These are phyloP conservation scores for Synergus itoensis DNA, from an alignment of 2,888 invertebrate species.

Conservation along the genomic window DNA sequence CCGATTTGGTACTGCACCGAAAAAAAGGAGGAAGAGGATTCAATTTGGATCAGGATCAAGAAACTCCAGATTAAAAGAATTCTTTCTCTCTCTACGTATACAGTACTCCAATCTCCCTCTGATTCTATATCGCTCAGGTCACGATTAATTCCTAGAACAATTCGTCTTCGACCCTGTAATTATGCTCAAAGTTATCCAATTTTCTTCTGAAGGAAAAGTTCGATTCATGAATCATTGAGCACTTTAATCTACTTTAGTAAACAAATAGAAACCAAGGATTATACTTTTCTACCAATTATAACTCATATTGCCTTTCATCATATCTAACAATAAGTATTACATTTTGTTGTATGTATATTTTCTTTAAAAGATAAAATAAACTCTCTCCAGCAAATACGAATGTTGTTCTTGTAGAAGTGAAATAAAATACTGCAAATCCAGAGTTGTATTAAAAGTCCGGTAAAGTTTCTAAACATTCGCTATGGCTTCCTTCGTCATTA, in stretches of 20 bases:
- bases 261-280: too few species aligned
- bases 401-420: too few species aligned
- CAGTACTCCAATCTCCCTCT: constrained; percentile 5
- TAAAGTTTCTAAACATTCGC: neutral
- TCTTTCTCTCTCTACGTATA: neutral
- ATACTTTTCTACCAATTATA: too few species aligned
- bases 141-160: neutral
- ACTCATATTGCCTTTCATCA: too few species aligned
- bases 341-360: too few species aligned
- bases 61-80: constrained; percentile 38
- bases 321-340: too few species aligned
- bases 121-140: neutral
- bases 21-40: constrained; percentile 34
- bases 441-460: too few species aligned
- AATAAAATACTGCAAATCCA: too few species aligned
- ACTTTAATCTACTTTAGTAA: too few species aligned
- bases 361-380: too few species aligned
- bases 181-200: neutral
- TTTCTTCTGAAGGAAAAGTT: neutral
- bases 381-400: too few species aligned
- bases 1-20: constrained; percentile 41
- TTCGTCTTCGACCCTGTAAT: neutral
- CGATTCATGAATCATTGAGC: too few species aligned
- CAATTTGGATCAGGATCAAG: constrained; percentile 36
- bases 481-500: neutral